phyloP scores from a whole-genome alignment of 2,113 vertebrate genomes.

The Melanotaenia duboulayi region DNA sequence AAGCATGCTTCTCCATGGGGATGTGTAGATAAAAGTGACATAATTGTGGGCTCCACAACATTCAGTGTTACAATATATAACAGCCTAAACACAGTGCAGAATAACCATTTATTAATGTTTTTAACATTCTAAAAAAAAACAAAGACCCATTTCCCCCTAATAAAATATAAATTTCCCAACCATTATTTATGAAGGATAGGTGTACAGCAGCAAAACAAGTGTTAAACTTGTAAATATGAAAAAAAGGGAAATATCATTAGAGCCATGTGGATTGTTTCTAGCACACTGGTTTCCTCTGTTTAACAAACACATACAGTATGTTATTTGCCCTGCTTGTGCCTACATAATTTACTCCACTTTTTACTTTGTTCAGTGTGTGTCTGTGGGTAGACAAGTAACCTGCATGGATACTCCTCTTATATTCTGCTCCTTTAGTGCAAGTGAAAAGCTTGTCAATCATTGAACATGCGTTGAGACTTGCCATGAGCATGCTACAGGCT shows the following conservation, averaged over 20 bases:
- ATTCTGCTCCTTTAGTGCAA: neutral
- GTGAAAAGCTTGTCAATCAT: conserved; percentile 4
- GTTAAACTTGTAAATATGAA: neutral
- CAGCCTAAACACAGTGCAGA: neutral
- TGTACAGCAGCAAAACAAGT: neutral
- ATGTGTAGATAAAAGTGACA: neutral
- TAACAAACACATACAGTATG: neutral
- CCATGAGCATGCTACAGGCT: conserved; percentile 15
- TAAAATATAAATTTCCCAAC: neutral
- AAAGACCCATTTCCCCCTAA: neutral
- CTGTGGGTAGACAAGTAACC: neutral
- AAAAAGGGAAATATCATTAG: neutral
- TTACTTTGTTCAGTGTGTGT: neutral
- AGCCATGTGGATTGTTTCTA: neutral
- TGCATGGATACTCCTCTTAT: neutral
- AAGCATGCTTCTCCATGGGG: neutral
- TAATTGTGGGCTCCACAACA: neutral
- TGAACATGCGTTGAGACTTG: conserved; percentile 12
- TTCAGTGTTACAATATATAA: neutral
- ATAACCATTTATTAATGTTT: neutral
- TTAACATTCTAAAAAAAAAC: neutral
- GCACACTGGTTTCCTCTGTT: neutral
- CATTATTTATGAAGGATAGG: neutral
- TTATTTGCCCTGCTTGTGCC: neutral
- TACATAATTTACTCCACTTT: neutral